Base-by-base conservation (phyloP, 2,888 invertebrate species). In the Tineola bisselliella region DNA sequence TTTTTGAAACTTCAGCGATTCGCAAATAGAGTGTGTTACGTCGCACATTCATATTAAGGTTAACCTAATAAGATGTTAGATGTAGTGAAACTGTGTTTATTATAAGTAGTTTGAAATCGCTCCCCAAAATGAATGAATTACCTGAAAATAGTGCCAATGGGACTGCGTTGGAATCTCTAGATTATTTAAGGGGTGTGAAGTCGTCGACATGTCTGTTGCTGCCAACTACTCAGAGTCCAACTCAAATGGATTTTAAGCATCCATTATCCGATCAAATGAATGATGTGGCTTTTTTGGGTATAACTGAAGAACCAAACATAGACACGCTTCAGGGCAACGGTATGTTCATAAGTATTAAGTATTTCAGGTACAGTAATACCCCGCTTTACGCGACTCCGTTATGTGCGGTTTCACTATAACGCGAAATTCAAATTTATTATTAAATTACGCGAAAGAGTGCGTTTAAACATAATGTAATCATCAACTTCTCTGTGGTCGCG, bases 191-290 rank as follows among this genome's bases (percentile, higher is more conserved):
- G 38, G 92, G 90, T 63, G 91, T 91, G 64, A 88, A 90, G 66
- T 90, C 91, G 0, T 91, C 92, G 59, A 91, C 90, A 66, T 92
- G 91, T 70, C 88, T 91, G 52, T 78, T 92, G 44, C 72, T 92
- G 44, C 83, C 89, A 17, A 75, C 76, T 56, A 90, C 90, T 30
- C 90, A 91, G 6, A 89, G 89, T 59, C 90, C 90, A 0, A 88
- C 90, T n/a, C 84, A 87, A 11, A 74, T 88, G 58, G 89, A 89
- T 61, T 88, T 89, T 65, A 88, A 89, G 62, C 90, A 90, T 72
- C 90, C 90, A 19, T 74, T 90, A 0, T 88, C 89, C 6, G 89
- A 89, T 62, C 89, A 84, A 71, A 81, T 84, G 68, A 77, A 67
- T 64, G 87, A 88, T 65, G 84, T 73, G 56, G 81, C 86, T 48